phyloP scores from a whole-genome alignment of 2,797 vertebrate genomes.

The Typhlichthys eigenmanni region DNA sequence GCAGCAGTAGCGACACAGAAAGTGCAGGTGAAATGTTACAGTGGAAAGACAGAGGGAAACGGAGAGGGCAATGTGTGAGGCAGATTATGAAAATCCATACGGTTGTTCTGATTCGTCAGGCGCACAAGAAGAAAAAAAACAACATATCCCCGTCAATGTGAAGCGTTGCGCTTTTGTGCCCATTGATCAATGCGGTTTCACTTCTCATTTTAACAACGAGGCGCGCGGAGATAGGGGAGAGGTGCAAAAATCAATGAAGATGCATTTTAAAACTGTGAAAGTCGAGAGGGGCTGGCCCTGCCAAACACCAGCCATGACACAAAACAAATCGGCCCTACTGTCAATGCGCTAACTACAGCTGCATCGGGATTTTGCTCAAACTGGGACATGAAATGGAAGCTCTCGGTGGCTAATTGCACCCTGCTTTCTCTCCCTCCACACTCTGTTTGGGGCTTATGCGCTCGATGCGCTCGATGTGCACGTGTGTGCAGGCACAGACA shows the following conservation, averaged over 20 bases:
- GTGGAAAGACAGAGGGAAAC: background rate
- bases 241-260: background rate
- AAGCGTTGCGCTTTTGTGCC: background rate
- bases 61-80: background rate
- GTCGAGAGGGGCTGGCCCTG: background rate
- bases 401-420: background rate
- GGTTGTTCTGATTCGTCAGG: background rate
- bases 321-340: background rate
- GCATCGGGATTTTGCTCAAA: background rate
- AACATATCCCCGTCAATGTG: background rate
- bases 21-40: no score
- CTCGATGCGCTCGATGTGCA: background rate
- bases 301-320: background rate
- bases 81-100: no score
- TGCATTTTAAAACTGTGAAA: background rate
- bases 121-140: background rate
- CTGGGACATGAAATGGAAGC: background rate
- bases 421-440: background rate
- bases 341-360: background rate
- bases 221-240: background rate
- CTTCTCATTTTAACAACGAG: background rate
- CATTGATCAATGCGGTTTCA: background rate
- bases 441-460: background rate
- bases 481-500: conserved; percentile 1
- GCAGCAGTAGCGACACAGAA: no score